Evolutionary conservation across 1,140 invertebrate genomes (phyloP), one percentile per base, ranked within the genome.

Genomic region (Drosophila albomicans): DNA sequence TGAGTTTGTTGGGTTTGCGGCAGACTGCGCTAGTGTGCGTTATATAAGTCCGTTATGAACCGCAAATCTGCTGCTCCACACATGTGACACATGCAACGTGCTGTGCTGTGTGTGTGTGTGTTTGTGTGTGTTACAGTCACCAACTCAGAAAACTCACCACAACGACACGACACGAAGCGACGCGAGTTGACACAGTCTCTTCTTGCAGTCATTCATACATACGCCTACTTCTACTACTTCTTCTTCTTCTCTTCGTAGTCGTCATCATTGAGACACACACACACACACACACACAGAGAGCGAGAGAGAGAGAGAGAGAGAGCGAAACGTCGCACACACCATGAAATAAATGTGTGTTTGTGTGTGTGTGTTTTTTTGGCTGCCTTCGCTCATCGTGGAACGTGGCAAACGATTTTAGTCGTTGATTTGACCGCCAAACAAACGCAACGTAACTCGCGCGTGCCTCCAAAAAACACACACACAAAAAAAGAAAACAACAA

Each of bases 351-450:
- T 25, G 20, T 25, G 20, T 25, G 20, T 25, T 0, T 25, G 20
- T 25, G 20, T 25, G 20, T 16, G 1, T 25, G 20, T 20, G 20
- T 20, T 74, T 61, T 61, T 56, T 54, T 41, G 48, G 30, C 58
- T 46, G 49, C 16, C 16, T 43, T 64, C 48, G 43, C 51, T 57
- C 51, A 66, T 68, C 51, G 72, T 68, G 61, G 68, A 61, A 72
- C 54, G 61, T 71, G 67, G 48, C 68, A 65, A 25, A 54, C 75
- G 76, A 71, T 70, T 88, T 85, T 75, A 88, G 86, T 88, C 85
- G 85, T 80, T 69, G 81, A 89, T 88, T 88, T 90, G 85, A 85
- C 85, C 85, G 85, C 85, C 81, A 90, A 88, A 85, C 86, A 81
- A 78, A 90, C 85, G 81, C 74, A 86, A 85, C 86, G 84, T 75